phyloP scores from a whole-genome alignment of 2,113 vertebrate genomes.

The Perca schrenkii region DNA sequence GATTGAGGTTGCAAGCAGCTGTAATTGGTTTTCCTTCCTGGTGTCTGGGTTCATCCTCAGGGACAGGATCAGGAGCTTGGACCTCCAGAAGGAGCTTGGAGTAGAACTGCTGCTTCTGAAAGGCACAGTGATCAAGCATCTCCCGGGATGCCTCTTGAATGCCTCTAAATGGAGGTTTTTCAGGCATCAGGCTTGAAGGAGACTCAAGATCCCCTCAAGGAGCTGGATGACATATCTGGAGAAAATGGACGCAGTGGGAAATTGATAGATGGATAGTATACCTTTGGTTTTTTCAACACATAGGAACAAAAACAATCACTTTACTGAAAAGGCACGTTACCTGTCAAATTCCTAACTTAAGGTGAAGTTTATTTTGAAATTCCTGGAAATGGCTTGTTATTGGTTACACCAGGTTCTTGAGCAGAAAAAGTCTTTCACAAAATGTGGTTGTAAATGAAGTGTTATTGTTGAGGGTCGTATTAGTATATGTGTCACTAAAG shows the following conservation, averaged over 20 bases:
- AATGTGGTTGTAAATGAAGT: not conserved
- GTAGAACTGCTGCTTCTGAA: not conserved
- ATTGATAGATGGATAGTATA: not conserved
- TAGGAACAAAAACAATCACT: not conserved
- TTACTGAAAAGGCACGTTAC: not conserved
- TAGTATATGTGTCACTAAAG: constrained; percentile 6
- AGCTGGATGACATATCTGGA: constrained; percentile 1
- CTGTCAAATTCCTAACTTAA: not conserved
- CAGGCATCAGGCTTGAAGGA: not conserved
- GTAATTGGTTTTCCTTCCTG: not conserved
- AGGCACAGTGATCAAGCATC: constrained; percentile 1
- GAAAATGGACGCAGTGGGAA: not conserved
- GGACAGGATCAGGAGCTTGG: not conserved
- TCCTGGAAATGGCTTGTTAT: not conserved
- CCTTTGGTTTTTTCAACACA: no score
- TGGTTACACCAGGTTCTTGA: not conserved
- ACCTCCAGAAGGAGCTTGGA: not conserved
- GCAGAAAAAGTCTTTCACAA: not conserved
- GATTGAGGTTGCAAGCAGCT: not conserved
- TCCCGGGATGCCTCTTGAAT: not conserved
- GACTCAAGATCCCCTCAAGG: not conserved
- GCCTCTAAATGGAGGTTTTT: constrained; percentile 7
- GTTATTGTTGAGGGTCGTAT: constrained; percentile 1
- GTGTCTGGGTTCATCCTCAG: not conserved
- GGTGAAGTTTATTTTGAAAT: not conserved